phyloP scores from a whole-genome alignment of 2,113 vertebrate species.

The Brienomyrus longianalis region DNA sequence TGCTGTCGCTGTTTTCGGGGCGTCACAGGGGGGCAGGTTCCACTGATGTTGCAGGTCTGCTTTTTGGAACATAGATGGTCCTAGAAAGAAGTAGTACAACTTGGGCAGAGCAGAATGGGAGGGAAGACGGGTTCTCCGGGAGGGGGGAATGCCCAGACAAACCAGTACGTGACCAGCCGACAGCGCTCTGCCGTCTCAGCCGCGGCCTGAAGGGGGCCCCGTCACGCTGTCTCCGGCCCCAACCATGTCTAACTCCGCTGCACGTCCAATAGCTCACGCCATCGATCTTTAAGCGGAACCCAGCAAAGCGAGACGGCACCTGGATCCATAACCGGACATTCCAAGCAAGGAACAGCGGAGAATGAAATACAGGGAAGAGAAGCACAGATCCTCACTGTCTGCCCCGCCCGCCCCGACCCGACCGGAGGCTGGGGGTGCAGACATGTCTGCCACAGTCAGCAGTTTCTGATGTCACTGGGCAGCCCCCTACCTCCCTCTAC shows the following conservation, averaged over 20 bases:
- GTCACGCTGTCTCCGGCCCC: background rate
- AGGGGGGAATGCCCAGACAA: background rate
- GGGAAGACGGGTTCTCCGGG: background rate
- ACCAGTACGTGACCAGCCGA: background rate
- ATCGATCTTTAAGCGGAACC: background rate
- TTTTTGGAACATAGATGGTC: background rate
- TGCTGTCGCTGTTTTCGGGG: background rate
- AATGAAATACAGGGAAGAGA: background rate
- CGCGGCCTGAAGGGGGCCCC: background rate
- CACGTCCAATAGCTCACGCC: background rate
- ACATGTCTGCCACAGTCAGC: background rate
- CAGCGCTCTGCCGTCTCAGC: background rate
- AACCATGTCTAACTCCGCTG: background rate
- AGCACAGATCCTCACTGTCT: background rate
- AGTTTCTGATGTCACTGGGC: constrained; percentile 13
- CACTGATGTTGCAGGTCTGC: background rate
- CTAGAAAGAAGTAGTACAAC: background rate
- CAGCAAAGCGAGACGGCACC: background rate
- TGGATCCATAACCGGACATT: background rate
- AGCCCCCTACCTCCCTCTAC: background rate
- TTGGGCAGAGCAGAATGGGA: background rate
- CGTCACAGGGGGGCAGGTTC: background rate
- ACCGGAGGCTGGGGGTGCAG: background rate
- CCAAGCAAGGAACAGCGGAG: background rate
- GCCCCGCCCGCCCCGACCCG: background rate